phyloP scores from a whole-genome alignment of 2,113 vertebrate species.

The Erythrocebus patas region DNA sequence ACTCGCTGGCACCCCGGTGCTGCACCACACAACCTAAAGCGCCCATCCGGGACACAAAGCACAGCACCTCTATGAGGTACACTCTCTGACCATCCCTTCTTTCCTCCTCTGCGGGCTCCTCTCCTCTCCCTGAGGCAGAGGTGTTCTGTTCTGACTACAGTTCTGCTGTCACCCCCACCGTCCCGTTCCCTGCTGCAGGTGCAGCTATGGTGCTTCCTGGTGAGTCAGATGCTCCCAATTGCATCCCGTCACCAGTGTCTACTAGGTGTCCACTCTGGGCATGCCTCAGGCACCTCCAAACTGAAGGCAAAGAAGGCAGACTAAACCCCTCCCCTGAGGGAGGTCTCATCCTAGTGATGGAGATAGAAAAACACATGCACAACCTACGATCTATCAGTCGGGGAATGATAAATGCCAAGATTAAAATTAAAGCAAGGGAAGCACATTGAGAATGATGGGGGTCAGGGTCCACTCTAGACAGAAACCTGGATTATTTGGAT shows the following conservation, averaged over 20 bases:
- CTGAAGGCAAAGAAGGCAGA: background rate
- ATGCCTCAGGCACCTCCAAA: background rate
- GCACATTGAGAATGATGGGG: background rate
- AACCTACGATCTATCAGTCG: background rate
- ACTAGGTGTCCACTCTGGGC: no score
- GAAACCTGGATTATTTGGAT: background rate
- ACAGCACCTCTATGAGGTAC: background rate
- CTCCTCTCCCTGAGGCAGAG: background rate
- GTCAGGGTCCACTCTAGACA: background rate
- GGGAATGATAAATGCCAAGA: background rate
- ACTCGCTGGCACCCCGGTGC: background rate
- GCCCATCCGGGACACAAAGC: background rate
- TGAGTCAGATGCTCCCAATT: background rate
- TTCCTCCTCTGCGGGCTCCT: background rate
- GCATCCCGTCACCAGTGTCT: background rate
- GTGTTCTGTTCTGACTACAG: background rate
- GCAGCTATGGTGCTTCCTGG: rapidly evolving
- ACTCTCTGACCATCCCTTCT: background rate
- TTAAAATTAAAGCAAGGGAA: background rate
- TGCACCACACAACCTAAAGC: rapidly evolving
- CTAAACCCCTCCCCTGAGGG: background rate
- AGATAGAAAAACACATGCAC: background rate
- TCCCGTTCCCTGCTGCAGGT: background rate
- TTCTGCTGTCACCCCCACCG: background rate
- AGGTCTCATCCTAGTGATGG: background rate